These are phyloP conservation scores for Rhyzopertha dominica DNA, from an alignment of 1,140 invertebrate species.

Conservation along the genomic window DNA sequence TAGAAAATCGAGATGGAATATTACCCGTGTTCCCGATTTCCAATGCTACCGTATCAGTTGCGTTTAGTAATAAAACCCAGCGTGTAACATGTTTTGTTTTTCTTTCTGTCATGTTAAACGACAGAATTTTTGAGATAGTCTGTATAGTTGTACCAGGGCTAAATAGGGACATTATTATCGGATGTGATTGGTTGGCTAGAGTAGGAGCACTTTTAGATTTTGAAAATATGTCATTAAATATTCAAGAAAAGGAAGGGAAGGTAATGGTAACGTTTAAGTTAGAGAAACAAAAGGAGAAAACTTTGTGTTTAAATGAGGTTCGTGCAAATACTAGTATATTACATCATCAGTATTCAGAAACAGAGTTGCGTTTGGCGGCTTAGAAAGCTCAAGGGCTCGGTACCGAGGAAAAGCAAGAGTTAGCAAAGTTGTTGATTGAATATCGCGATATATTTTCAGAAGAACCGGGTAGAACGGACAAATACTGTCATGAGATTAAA, in stretches of 20 bases:
- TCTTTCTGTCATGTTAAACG: neutral
- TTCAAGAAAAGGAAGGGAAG: neutral
- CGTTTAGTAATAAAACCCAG: constrained; percentile 21
- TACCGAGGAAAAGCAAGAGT: neutral
- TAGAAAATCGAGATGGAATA: constrained; percentile 10
- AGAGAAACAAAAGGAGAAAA: too few relatives aligned
- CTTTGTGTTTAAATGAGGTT: neutral
- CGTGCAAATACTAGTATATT: too few relatives aligned
- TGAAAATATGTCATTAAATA: constrained; percentile 1
- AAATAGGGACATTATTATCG: constrained; percentile 21
- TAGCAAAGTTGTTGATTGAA: neutral
- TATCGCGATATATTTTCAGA: constrained; percentile 14
- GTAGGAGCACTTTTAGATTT: constrained; percentile 15
- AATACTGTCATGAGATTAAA: constrained; percentile 31
- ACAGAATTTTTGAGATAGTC: constrained; percentile 5
- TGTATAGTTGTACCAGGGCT: constrained; percentile 26
- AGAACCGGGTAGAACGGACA: constrained; percentile 17
- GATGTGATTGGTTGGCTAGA: constrained; percentile 27
- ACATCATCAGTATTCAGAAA: too few relatives aligned
- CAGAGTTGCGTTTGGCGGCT: too few relatives aligned
- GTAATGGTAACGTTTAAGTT: too few relatives aligned
- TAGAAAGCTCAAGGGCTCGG: neutral
- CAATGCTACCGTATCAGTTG: constrained; percentile 20
- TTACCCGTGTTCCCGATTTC: constrained; percentile 23
- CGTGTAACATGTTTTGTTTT: constrained; percentile 20